Base-by-base conservation (phyloP, 2,797 vertebrate genomes). In the Epinephelus malabaricus region DNA sequence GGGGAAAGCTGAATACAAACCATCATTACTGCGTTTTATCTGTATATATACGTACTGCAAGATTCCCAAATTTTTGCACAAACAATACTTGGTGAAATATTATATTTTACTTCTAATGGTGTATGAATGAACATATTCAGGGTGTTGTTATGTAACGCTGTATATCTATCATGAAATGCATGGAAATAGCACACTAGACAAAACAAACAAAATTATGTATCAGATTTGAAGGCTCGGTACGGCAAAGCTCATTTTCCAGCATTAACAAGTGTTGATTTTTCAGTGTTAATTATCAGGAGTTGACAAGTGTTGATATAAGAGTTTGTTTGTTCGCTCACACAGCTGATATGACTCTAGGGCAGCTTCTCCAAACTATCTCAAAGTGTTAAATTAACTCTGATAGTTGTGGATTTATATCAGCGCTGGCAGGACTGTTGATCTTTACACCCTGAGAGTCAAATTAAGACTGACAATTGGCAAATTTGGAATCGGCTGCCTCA, bases 261-360 rank as follows among this genome's bases (percentile, higher is more conserved):
- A 8, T 73, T 59, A 53, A 54, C 38, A 19, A 38, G 45, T n/a
- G 30, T 14, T 66, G 55, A 59, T 23, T 30, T 66, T 51, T 63
- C 69, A 18, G 34, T 6, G 7, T 60, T 83, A 25, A 78, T 79
- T 19, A 78, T 55, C 6, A 59, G 40, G 21, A 25, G 30, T 3
- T 73, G 73, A 76, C 54, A 49, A 60, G 63, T 43, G 63, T 67
- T 67, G 49, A 66, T 27, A 3, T 4, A 46, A 43, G 19, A 38
- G 58, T 18, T 69, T n/a, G 46, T 45, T 38, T 49, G 30, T 45
- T 19, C 27, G 5, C 54, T 72, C 38, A 21, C 12, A 18, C 5
- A 13, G 63, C 51, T 43, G 55, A 46, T 5, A n/a, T 47, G 56
- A 30, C 56, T 79, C 46, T 4, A 18, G 43, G 58, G 30, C 54